phyloP scores from a whole-genome alignment of 2,113 vertebrate species.

The Petrocephalus microphthalmus region DNA sequence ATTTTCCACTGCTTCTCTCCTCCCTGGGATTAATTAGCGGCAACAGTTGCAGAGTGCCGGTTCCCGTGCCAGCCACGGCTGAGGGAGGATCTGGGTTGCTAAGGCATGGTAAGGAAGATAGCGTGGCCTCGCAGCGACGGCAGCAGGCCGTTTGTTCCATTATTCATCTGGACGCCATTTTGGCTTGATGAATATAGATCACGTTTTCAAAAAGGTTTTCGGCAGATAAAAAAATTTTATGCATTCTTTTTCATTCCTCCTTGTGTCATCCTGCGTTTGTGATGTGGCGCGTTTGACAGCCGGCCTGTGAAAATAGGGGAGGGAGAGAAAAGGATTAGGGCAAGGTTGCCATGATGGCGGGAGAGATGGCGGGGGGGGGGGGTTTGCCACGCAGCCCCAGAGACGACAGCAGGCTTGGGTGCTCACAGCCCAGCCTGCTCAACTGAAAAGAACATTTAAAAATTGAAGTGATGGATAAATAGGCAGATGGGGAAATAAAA shows the following conservation, averaged over 20 bases:
- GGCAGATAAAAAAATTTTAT: background rate
- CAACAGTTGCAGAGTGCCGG: background rate
- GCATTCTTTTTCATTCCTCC: constrained; percentile 1
- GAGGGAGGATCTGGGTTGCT: background rate
- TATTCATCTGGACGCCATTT: constrained; percentile 21
- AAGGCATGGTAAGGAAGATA: background rate
- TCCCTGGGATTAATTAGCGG: constrained; percentile 25
- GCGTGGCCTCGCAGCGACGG: background rate
- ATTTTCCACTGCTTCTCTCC: background rate
- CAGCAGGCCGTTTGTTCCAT: constrained; percentile 5
- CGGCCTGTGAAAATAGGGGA: background rate
- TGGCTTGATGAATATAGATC: constrained; percentile 10
- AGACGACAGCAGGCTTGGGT: background rate
- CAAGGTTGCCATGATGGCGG: background rate
- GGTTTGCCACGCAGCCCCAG: background rate
- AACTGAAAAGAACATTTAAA: constrained; percentile 2
- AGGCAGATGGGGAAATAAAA: background rate
- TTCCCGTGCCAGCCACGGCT: background rate
- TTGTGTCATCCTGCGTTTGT: background rate
- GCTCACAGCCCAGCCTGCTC: background rate
- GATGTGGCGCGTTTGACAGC: constrained; percentile 2
- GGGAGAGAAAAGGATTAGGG: background rate
- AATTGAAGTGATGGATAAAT: constrained; percentile 7
- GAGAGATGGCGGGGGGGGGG: background rate
- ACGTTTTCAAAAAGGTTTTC: background rate